Percentiles rank a stretch among this genome's conserved stretches.
phyloP scores from a whole-genome alignment of 1,140 invertebrate genomes.

The Batillaria attramentaria region DNA sequence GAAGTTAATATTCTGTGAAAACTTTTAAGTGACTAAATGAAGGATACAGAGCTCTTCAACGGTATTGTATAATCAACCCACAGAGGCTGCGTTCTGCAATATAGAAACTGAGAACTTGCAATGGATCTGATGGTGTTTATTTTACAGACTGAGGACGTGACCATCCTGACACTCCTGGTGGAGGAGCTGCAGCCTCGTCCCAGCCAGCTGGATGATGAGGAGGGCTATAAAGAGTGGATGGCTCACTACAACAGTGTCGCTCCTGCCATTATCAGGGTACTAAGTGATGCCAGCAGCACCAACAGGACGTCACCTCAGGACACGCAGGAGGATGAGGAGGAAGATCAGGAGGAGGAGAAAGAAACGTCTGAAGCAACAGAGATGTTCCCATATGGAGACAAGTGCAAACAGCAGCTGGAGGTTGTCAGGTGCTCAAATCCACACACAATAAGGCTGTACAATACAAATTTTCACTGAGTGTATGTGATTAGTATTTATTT shows the following conservation, averaged over 20 bases:
- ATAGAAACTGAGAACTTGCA: too few species aligned
- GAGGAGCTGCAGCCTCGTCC: conserved; percentile 28
- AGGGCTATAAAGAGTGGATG: conserved; percentile 18
- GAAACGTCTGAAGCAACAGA: background rate
- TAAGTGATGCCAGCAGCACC: background rate
- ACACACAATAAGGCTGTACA: too few species aligned
- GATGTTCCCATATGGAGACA: conserved; percentile 19
- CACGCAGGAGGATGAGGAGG: background rate
- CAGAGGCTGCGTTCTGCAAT: too few species aligned
- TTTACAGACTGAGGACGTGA: conserved; percentile 29
- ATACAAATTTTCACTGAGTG: too few species aligned
- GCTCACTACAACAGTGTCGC: conserved; percentile 3
- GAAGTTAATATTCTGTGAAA: too few species aligned
- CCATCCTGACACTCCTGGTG: conserved; percentile 23
- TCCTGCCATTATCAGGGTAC: conserved; percentile 20
- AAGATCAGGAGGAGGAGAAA: background rate
- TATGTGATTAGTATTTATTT: too few species aligned
- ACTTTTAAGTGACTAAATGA: too few species aligned
- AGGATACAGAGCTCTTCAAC: too few species aligned
- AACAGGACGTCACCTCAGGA: background rate
- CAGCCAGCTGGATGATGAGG: conserved; percentile 14
- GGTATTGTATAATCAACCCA: too few species aligned
- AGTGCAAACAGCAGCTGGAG: conserved; percentile 12
- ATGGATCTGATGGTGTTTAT: background rate
- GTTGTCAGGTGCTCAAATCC: background rate